Evolutionary conservation across 2,888 invertebrate genomes (phyloP), one percentile per base, ranked within the genome.

Genomic region (Acrobasis consociella): DNA sequence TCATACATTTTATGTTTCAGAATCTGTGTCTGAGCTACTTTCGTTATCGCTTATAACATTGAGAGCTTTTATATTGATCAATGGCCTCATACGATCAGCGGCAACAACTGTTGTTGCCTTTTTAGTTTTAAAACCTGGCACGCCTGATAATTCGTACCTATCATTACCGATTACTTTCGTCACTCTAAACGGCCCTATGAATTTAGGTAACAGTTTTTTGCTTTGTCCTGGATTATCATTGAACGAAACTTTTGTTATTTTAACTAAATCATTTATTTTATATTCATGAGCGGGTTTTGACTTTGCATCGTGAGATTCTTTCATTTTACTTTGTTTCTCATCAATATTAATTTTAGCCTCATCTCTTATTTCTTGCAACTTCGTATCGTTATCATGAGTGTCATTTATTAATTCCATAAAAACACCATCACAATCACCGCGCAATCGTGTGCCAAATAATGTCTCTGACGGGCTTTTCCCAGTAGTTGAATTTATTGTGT

Each of bases 401-500:
- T 51, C 16, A 16, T n/a, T 51, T 51, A 51, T 5, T 15, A 9
- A 9, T 16, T 51, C 51, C 10, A 8, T n/a, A 9, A 51, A 51
- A 51, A 16, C 16, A 5, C 51, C 15, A 16, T 16, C 16, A 16
- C 5, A 16, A 16, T 51, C 51, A 16, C 17, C 16, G 8, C 49
- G 13, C 15, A 49, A 49, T 11, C 49, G 49, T n/a, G 49, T 49
- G 5, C 49, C 49, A 11, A 49, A 49, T 9, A 49, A 11, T n/a
- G 11, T 15, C 11, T 49, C 49, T 11, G 55, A 37, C 11, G 65
- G 62, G 2, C 63, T 46, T 37, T 31, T 62, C 2, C 62, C 62
- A 2, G 49, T 65, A 1, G 49, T 22, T 15, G 16, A 52, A 42
- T 67, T 65, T 11, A 62, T 3, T 1, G 67, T 67, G 42, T 60